These are phyloP conservation scores for Spilarctia lutea DNA, from an alignment of 2,888 invertebrate species.

Conservation along the genomic window DNA sequence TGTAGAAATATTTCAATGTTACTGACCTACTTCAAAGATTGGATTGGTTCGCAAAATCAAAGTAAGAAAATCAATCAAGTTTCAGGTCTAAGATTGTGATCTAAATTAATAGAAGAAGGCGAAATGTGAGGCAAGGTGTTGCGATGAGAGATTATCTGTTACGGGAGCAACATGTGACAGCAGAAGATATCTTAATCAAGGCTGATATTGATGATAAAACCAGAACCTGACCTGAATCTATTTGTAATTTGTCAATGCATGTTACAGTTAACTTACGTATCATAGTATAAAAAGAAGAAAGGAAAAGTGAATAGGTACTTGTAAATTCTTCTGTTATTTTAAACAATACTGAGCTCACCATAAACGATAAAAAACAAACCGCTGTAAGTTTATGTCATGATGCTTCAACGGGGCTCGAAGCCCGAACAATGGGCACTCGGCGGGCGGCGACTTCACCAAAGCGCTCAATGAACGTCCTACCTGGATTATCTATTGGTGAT, in stretches of 20 bases:
- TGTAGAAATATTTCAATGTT: neutral
- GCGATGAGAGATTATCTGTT: neutral
- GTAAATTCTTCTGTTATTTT: neutral
- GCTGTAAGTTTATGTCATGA: slow-evolving; percentile 44
- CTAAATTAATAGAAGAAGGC: neutral
- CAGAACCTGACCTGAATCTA: neutral
- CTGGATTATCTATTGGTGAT: slow-evolving; percentile 83
- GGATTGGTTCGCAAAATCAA: neutral
- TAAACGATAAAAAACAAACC: slow-evolving; percentile 24
- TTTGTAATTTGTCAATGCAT: neutral
- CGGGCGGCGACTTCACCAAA: slow-evolving; percentile 70
- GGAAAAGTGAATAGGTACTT: neutral
- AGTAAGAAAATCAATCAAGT: neutral
- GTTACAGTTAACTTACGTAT: neutral
- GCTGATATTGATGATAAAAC: neutral
- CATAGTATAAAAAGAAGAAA: neutral
- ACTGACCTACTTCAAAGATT: neutral
- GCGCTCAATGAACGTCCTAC: slow-evolving; percentile 81
- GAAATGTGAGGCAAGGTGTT: neutral
- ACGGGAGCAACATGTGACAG: neutral
- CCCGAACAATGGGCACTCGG: slow-evolving; percentile 64
- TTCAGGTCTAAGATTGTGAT: neutral
- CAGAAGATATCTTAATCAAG: neutral
- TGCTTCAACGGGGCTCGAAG: neutral
- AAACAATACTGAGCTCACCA: slow-evolving; percentile 2